Evolutionary conservation across 2,888 invertebrate genomes (phyloP).

Genomic region (Hedya salicella): DNA sequence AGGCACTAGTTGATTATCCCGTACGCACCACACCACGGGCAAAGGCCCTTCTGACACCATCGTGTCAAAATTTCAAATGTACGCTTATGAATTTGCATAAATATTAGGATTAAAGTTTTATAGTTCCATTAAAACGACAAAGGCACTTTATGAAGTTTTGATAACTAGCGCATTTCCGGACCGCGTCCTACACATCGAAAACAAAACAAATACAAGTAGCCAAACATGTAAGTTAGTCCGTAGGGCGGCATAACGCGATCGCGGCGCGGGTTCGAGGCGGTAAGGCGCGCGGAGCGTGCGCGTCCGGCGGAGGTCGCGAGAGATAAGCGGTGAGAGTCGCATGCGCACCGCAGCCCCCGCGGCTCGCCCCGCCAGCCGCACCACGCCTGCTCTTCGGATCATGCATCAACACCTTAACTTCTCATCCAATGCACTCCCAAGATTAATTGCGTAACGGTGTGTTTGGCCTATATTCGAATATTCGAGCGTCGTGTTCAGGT

Average conservation of each 20-base stretch:
- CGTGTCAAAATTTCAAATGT: slow-evolving; percentile 54
- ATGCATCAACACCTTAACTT: slow-evolving; percentile 63
- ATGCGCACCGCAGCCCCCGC: slow-evolving; percentile 68
- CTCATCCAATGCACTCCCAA: slow-evolving; percentile 75
- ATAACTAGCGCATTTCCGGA: slow-evolving; percentile 73
- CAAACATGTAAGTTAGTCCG: slow-evolving; percentile 69
- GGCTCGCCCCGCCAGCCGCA: slow-evolving; percentile 63
- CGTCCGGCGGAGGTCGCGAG: slow-evolving; percentile 84
- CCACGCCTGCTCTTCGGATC: slow-evolving; percentile 71
- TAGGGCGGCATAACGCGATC: slow-evolving; percentile 75
- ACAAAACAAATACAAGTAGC: slow-evolving; percentile 66
- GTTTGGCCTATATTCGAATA: slow-evolving; percentile 67
- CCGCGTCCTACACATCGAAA: slow-evolving; percentile 69
- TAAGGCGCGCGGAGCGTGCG: slow-evolving; percentile 76
- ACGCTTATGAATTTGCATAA: slow-evolving; percentile 35
- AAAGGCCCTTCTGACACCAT: slow-evolving; percentile 87
- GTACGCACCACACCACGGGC: slow-evolving; percentile 88
- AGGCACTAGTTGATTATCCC: slow-evolving; percentile 88
- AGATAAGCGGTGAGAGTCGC: slow-evolving; percentile 84
- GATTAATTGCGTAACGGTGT: slow-evolving; percentile 78
- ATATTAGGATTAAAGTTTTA: slow-evolving; percentile 23
- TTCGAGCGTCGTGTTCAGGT: slow-evolving; percentile 60
- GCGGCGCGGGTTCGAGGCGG: slow-evolving; percentile 64
- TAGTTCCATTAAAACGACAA: slow-evolving; percentile 16
- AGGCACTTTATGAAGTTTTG: slow-evolving; percentile 29